A percentile compares a stretch with the other conserved stretches of the same genome.
These are phyloP conservation scores for Zapornia atra DNA, from an alignment of 2,113 vertebrate genomes.

Conservation along the genomic window DNA sequence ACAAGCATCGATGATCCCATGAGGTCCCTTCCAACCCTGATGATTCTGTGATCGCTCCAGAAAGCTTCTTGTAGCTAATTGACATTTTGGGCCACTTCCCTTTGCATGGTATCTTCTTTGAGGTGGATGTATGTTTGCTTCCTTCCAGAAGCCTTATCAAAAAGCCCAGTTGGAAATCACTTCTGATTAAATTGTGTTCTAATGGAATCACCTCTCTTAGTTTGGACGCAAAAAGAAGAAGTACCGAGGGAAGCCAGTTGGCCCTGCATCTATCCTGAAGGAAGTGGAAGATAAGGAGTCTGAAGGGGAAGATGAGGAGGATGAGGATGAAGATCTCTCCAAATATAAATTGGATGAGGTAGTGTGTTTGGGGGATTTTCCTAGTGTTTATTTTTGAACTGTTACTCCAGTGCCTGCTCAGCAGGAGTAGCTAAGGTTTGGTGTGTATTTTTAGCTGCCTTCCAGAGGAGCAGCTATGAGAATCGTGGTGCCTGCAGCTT, in stretches of 20 bases:
- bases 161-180: neutral
- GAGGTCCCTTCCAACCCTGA: too few relatives aligned
- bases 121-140: neutral
- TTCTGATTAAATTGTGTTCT: neutral
- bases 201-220: slow-evolving; percentile 66
- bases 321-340: slow-evolving; percentile 96
- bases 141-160: neutral
- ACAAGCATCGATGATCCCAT: too few relatives aligned
- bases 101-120: neutral
- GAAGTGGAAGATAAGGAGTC: slow-evolving; percentile 90
- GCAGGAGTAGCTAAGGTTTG: neutral
- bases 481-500: accelerated
- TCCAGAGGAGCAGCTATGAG: neutral
- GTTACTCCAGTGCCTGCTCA: neutral
- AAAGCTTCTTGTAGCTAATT: neutral
- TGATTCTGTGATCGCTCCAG: neutral
- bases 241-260: slow-evolving; percentile 86
- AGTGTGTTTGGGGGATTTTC: neutral
- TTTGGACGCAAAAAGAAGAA: slow-evolving; percentile 99
- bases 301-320: slow-evolving; percentile 91
- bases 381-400: neutral
- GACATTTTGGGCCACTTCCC: neutral
- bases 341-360: slow-evolving; percentile 96
- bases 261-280: slow-evolving; percentile 83
- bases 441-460: neutral